Conservation (phyloP, 2,113 vertebrate genomes). For the Sorex araneus region DNA sequence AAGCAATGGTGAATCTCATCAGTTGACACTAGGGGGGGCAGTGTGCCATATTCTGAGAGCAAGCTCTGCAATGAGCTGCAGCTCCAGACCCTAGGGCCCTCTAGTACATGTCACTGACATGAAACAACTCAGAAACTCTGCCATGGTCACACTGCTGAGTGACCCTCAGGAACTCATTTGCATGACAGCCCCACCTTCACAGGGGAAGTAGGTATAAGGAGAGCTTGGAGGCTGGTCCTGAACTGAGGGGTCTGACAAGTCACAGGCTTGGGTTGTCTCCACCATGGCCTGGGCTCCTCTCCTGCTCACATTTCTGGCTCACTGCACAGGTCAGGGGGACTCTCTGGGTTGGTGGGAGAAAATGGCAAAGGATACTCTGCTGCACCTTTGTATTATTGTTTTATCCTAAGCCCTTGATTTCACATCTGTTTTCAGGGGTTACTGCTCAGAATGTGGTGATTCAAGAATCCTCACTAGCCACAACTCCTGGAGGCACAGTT, state of each 20-base stretch:
- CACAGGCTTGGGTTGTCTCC: accelerated
- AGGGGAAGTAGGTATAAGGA: too few species aligned
- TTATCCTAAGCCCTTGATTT: not conserved
- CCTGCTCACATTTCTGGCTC: slow-evolving; percentile 29
- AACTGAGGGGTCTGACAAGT: not conserved
- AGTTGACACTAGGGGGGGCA: too few species aligned
- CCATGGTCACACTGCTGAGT: not conserved
- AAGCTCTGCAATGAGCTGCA: too few species aligned
- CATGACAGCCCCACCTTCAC: too few species aligned
- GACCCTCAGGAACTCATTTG: too few species aligned
- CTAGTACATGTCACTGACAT: too few species aligned
- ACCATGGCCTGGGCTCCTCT: slow-evolving; percentile 26
- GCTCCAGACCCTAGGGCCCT: not conserved
- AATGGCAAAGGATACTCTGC: not conserved
- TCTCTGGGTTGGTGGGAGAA: not conserved
- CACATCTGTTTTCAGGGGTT: not conserved
- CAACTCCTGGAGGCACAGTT: not conserved
- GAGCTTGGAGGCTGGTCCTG: not conserved
- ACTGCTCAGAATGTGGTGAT: slow-evolving; percentile 16
- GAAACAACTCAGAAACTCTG: too few species aligned
- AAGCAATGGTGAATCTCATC: too few species aligned
- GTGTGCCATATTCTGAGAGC: too few species aligned
- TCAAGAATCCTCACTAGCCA: not conserved
- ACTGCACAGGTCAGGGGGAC: slow-evolving; percentile 7
- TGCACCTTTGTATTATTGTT: not conserved